A percentile compares a stretch with the other conserved stretches of the same genome.
Conservation (phyloP, 2,888 invertebrate genomes). For the Caenorhabditis sp. region DNA sequence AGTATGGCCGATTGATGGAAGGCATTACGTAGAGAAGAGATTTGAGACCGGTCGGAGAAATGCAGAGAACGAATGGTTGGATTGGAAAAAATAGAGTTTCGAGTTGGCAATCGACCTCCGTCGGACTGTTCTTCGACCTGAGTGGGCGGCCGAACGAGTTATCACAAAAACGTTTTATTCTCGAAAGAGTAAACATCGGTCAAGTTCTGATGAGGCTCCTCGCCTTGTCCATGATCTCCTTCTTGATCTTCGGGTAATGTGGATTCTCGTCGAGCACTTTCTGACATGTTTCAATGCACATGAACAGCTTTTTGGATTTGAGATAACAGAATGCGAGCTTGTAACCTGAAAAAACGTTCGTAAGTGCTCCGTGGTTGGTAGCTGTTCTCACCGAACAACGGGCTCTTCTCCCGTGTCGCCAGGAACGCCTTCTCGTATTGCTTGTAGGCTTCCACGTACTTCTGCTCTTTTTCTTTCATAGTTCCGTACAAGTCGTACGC, state of each 20-base stretch:
- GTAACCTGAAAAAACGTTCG: slow-evolving; percentile 85
- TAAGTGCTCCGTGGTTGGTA: no score
- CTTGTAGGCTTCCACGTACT: slow-evolving; percentile 88
- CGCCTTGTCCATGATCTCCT: slow-evolving; percentile 92
- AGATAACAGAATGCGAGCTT: slow-evolving; percentile 92
- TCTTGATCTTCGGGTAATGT: slow-evolving; percentile 91
- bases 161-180: slow-evolving; percentile 1
- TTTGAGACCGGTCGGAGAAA: no score
- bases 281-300: slow-evolving; percentile 86
- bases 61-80: no score
- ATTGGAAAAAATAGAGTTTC: no score
- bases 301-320: slow-evolving; percentile 90
- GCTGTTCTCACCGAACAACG: slow-evolving; percentile 84
- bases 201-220: slow-evolving; percentile 68
- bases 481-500: slow-evolving; percentile 91
- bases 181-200: neutral
- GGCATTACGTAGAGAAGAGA: no score
- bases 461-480: slow-evolving; percentile 92
- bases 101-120: slow-evolving; percentile 8
- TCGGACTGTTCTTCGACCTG: slow-evolving; percentile 6
- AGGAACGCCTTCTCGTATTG: slow-evolving; percentile 91
- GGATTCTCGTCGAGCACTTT: slow-evolving; percentile 81
- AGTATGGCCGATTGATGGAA: no score
- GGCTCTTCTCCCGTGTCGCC: slow-evolving; percentile 87
- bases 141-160: slow-evolving; percentile 1